Conservation (phyloP, 2,797 vertebrate species). For the Ptychobarbus kaznakovi region DNA sequence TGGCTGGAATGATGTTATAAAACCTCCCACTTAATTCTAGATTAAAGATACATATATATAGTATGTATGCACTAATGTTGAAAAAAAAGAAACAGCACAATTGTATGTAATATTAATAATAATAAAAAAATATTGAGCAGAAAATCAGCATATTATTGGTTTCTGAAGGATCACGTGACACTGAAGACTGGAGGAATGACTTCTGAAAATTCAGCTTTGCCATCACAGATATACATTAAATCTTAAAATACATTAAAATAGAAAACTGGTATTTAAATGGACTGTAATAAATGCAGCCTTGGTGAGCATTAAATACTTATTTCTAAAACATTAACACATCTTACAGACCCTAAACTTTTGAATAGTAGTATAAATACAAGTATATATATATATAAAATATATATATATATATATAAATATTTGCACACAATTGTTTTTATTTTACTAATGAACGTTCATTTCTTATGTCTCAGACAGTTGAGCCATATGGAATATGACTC, state of each 20-base stretch:
- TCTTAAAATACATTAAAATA: background rate
- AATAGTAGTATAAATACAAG: background rate
- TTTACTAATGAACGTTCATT: conserved; percentile 27
- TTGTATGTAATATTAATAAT: background rate
- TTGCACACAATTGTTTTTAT: conserved; percentile 1
- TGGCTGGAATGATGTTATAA: background rate
- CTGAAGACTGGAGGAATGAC: background rate
- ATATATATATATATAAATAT: conserved; percentile 16
- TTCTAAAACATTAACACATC: conserved; percentile 4
- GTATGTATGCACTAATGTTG: background rate
- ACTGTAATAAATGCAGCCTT: background rate
- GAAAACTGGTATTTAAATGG: background rate
- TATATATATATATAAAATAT: background rate
- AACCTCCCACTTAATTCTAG: background rate
- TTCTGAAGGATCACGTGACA: background rate
- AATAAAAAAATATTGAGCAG: background rate
- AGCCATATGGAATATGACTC: conserved; percentile 59
- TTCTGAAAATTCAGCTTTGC: background rate
- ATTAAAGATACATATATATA: background rate
- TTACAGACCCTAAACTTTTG: background rate
- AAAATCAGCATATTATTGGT: background rate
- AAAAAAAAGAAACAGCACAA: background rate
- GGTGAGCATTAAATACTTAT: background rate
- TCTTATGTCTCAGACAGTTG: conserved; percentile 42
- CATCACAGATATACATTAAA: background rate